Percentiles rank a stretch among this genome's conserved stretches.
phyloP scores from a whole-genome alignment of 2,888 invertebrate genomes.

The Cynaeus angustus region DNA sequence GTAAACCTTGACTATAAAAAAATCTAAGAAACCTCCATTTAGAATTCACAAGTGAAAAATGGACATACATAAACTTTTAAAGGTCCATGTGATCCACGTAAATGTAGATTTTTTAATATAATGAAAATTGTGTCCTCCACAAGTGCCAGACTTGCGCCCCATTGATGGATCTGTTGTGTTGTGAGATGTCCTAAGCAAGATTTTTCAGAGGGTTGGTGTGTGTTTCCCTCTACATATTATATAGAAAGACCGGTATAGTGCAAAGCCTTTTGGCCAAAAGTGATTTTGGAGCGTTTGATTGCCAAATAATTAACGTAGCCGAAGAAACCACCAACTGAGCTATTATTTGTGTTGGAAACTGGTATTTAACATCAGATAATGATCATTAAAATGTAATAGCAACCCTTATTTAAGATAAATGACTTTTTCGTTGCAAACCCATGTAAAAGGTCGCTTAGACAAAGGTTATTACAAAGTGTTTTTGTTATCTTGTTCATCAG shows the following conservation, averaged over 20 bases:
- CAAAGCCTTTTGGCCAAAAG: neutral
- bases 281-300: constrained; percentile 15
- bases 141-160: too few species aligned
- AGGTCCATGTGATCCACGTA: too few species aligned
- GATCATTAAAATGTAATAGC: constrained; percentile 67
- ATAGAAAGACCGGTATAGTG: neutral
- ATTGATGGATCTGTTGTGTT: too few species aligned
- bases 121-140: too few species aligned
- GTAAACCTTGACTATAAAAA: too few species aligned
- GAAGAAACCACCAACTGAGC: constrained; percentile 45
- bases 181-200: too few species aligned
- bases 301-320: constrained; percentile 35
- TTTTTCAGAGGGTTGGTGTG: too few species aligned
- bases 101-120: too few species aligned
- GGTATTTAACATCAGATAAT: constrained; percentile 64
- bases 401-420: constrained; percentile 71
- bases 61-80: too few species aligned
- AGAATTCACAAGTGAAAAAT: too few species aligned
- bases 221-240: too few species aligned
- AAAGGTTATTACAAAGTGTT: constrained; percentile 71
- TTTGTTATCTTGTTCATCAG: constrained; percentile 70
- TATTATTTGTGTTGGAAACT: constrained; percentile 54
- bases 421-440: constrained; percentile 69
- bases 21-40: too few species aligned
- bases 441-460: constrained; percentile 70